Evolutionary conservation across 37 sponge, comb jelly and placozoan genomes (phyloP).

Genomic region (Axinella damicornis): DNA sequence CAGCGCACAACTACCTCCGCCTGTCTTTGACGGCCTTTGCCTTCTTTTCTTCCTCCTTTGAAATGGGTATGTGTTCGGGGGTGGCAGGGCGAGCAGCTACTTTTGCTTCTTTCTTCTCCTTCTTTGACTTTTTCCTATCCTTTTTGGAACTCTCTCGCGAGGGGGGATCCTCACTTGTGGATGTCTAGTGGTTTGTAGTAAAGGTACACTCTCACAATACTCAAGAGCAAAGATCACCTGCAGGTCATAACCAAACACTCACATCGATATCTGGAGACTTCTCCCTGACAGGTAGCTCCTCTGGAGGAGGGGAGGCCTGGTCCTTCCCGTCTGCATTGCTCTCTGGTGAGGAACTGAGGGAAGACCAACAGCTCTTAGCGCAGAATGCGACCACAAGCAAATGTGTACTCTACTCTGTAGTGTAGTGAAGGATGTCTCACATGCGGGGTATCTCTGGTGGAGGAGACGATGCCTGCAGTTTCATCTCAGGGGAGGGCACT

Average conservation of each 20-base stretch:
- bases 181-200: no score
- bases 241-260: no score
- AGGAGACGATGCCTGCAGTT: neutral
- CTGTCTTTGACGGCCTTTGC: conserved; percentile 5
- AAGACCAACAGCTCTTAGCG: no score
- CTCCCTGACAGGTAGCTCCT: neutral
- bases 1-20: neutral
- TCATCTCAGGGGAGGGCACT: neutral
- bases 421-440: neutral
- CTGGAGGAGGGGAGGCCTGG: neutral
- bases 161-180: neutral
- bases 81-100: neutral
- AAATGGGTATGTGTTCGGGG: no score
- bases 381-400: no score
- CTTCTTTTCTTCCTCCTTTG: conserved; percentile 13
- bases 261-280: neutral
- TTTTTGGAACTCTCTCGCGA: neutral
- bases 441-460: neutral
- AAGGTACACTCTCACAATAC: no score
- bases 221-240: no score
- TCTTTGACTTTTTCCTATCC: conserved; percentile 4
- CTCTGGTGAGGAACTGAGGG: no score
- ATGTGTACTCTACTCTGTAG: neutral
- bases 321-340: no score
- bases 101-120: neutral